Percentiles rank a stretch among this genome's conserved stretches.
Evolutionary conservation across 2,797 vertebrate genomes (phyloP).

Genomic region (Sebastiscus tertius): DNA sequence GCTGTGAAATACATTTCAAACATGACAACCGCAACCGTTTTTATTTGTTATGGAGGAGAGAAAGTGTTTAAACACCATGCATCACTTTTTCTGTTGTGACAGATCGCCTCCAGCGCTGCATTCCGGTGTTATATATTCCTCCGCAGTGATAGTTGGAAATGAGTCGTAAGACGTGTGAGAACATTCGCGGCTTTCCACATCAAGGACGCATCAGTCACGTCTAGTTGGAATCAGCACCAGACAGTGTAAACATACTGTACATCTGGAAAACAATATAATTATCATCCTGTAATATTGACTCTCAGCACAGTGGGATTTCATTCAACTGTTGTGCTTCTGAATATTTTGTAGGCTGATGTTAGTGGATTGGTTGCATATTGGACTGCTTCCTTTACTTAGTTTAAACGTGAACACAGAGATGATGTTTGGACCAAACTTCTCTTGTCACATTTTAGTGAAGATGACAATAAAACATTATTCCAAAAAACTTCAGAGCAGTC

Average conservation of each 20-base stretch:
- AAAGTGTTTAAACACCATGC: conserved; percentile 46
- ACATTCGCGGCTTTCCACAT: conserved; percentile 26
- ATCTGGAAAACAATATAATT: conserved; percentile 7
- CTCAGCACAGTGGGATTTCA: not conserved
- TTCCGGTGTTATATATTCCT: conserved; percentile 33
- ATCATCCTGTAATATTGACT: conserved; percentile 8
- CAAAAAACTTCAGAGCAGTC: not conserved
- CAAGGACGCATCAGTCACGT: conserved; percentile 34
- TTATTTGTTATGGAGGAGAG: conserved; percentile 48
- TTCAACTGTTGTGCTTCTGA: not conserved
- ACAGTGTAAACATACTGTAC: conserved; percentile 3
- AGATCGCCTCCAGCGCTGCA: conserved; percentile 42
- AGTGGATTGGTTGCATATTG: conserved; percentile 17
- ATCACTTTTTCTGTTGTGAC: conserved; percentile 47
- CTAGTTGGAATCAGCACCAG: not conserved
- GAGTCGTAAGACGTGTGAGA: conserved; percentile 23
- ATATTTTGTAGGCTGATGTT: not conserved
- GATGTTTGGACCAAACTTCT: not conserved
- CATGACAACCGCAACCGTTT: conserved; percentile 43
- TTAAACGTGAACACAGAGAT: not conserved
- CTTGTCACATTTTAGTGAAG: not conserved
- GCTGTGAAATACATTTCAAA: conserved; percentile 36
- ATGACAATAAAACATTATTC: not conserved
- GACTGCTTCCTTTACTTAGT: not conserved
- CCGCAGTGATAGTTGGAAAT: conserved; percentile 35